Base-by-base conservation (phyloP, 2,888 invertebrate genomes). In the Auanema sp. region DNA sequence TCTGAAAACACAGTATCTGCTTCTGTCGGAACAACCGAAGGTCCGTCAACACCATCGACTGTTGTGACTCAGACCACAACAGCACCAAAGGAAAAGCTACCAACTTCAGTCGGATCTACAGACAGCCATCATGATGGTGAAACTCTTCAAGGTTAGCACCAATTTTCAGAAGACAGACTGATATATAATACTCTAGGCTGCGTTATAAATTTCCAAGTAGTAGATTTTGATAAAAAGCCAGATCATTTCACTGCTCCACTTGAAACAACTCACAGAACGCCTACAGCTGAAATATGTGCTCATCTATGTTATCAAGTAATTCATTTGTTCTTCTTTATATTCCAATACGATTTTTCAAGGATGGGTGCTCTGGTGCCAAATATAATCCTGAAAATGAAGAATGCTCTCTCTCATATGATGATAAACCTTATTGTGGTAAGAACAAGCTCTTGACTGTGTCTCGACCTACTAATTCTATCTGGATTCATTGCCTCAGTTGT, bases 401-500 rank as follows among this genome's bases (percentile, higher is more conserved):
- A 40, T 79, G 79, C 47, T 68, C 68, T 1, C 64, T 79, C 2
- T 76, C 76, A 8, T 79, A 75, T 58, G 79, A 75, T 41, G 78
- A 79, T 50, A 66, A 68, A 49, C 76, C 76, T 25, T 68, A 64
- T 60, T 78, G 78, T 60, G 69, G 61, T 18, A 64, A 66, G 10
- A 65, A 60, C 18, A 68, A 66, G 40, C 58, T 72, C 53, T 58
- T 75, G 21, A 65, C 68, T 47, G 53, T 65, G 18, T 66, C 65
- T 43, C 56, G 60, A 58, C 66, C 68, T 5, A 50, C 56, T n/a
- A 66, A 62, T 14, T 61, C 65, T 11, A 52, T 73, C 5, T 76
- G 77, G 79, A 76, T 79, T 50, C 77, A 78, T 57, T 79, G 79
- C 52, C 60, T 79, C 11, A 71, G 74, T 21, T 79, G 79, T 61